phyloP scores from a whole-genome alignment of 2,113 vertebrate species.

The Ia io region DNA sequence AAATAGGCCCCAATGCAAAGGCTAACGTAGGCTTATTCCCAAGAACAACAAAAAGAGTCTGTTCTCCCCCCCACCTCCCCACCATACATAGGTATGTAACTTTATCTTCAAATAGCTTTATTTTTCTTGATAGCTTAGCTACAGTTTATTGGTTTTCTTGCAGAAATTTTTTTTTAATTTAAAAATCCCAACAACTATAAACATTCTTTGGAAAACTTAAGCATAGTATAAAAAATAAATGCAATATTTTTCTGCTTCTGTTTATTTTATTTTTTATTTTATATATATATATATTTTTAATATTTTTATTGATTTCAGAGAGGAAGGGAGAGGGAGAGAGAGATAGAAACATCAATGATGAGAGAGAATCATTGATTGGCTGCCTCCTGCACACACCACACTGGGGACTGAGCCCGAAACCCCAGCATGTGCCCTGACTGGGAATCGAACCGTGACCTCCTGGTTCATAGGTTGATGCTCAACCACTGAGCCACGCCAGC shows the following conservation, averaged over 20 bases:
- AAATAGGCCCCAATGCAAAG: neutral
- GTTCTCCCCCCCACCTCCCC: rapidly evolving
- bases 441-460: too few relatives aligned
- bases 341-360: too few relatives aligned
- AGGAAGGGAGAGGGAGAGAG: too few relatives aligned
- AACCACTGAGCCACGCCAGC: too few relatives aligned
- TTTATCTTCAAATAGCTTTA: neutral
- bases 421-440: too few relatives aligned
- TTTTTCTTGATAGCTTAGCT: neutral
- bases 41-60: neutral
- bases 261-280: too few relatives aligned
- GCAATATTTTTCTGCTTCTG: neutral
- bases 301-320: too few relatives aligned
- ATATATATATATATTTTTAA: too few relatives aligned
- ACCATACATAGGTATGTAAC: neutral
- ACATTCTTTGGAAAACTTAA: neutral
- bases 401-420: too few relatives aligned
- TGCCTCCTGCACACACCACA: too few relatives aligned
- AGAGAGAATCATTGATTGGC: too few relatives aligned
- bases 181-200: neutral
- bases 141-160: neutral
- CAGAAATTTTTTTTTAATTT: neutral
- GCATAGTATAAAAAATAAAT: neutral
- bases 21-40: neutral
- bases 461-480: too few relatives aligned